Base-by-base conservation (phyloP, 35 echinoderm and acorn worm genomes). In the Apostichopus japonicus region DNA sequence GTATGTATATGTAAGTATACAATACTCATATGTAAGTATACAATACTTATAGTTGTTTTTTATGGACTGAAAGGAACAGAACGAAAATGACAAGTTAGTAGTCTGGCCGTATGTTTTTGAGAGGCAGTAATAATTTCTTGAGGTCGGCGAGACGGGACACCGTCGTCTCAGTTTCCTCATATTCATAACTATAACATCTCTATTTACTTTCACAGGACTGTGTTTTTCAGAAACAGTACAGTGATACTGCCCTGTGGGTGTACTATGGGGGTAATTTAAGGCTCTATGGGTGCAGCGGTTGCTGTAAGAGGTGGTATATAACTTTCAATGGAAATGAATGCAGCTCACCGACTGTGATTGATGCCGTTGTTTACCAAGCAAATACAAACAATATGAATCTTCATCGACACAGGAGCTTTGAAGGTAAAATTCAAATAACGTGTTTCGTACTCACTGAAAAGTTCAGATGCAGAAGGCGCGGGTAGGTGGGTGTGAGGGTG, bases 321-420 rank as follows among this genome's bases (percentile, higher is more conserved):
- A 94, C 93, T 17, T 94, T 96, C 25, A 96, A 96, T 59, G 77
- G 88, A 23, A 70, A 92, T 59, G 95, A 94, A 63, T 94, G 93
- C 56, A 24, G 52, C 52, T 94, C 90, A 25, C 93, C 93, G 2
- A 76, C 72, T 10, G 67, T 90, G 8, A 92, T 94, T 21, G 93
- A 94, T 53, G 93, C 93, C 22, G 76, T 92, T 4, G 90, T 94
- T 10, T 94, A 94, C 57, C 90, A 92, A 52, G 24, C 16, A 54
- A 94, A 94, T 53, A 94, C 92, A 7, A 13, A 94, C 81, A 8
- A 44, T 13, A 44, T 22, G 52, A 80, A 44, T 15, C 24, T 80
- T 4, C 10, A 44, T 83, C 79, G 16, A 83, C 23, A 65, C 86
- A 87, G 17, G 59, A 56, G 17, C 55, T 61, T 87, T 2, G 21